These are phyloP conservation scores for Drosophila nasuta DNA, from an alignment of 1,140 invertebrate species.

Conservation along the genomic window DNA sequence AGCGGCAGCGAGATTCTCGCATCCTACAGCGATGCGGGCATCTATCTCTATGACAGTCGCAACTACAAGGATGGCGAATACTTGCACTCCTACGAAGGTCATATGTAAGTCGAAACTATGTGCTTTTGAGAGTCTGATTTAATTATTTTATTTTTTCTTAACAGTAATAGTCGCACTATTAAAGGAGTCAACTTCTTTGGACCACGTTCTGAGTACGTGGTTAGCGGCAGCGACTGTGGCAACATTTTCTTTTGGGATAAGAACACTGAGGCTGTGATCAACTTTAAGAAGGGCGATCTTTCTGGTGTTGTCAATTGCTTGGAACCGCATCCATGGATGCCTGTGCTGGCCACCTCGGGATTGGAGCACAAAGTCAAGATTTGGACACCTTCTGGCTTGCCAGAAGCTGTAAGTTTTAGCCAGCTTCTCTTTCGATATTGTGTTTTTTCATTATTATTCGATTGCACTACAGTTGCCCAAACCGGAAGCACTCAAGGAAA, in stretches of 20 bases:
- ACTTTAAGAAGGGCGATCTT: conserved; percentile 93
- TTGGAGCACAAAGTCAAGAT: conserved; percentile 97
- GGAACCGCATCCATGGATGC: conserved; percentile 94
- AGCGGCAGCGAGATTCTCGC: conserved; percentile 95
- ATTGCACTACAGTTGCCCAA: conserved; percentile 74
- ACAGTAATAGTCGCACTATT: conserved; percentile 91
- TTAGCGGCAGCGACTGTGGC: conserved; percentile 98
- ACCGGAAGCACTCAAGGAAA: conserved; percentile 84
- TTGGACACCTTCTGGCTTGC: conserved; percentile 91
- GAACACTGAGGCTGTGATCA: conserved; percentile 94
- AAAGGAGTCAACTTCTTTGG: conserved; percentile 98
- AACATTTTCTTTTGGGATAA: conserved; percentile 98
- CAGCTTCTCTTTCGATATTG: too few relatives aligned
- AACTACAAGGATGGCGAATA: conserved; percentile 86
- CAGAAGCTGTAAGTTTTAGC: conserved; percentile 82
- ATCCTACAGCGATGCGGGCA: conserved; percentile 96
- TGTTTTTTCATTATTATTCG: too few relatives aligned
- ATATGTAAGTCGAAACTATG: conserved; percentile 83
- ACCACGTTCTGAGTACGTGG: conserved; percentile 94
- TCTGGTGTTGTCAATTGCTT: conserved; percentile 96
- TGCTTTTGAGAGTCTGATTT: not conserved
- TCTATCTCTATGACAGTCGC: conserved; percentile 94
- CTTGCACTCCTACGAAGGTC: conserved; percentile 92
- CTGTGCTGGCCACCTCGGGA: conserved; percentile 92
- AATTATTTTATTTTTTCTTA: not conserved